A percentile compares a stretch with the other conserved stretches of the same genome.
Conservation (phyloP, 2,888 invertebrate genomes). For the Noctua janthe region DNA sequence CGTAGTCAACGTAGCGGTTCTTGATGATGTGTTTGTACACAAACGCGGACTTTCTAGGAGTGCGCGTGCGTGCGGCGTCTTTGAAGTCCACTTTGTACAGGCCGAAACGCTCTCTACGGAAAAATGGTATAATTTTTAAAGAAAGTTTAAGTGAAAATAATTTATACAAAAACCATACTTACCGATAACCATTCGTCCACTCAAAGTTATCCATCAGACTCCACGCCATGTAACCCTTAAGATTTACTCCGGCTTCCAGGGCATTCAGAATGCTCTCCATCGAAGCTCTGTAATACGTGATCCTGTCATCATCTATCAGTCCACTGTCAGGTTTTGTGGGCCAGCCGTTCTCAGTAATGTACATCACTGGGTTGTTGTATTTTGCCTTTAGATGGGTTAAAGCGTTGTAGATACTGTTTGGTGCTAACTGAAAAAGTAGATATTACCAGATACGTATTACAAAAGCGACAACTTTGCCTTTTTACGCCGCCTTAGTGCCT, state of each 20-base stretch:
- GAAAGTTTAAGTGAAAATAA: not conserved
- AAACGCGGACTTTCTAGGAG: conserved; percentile 91
- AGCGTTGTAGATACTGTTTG: conserved; percentile 90
- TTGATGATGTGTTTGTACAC: conserved; percentile 89
- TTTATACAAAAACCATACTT: not conserved
- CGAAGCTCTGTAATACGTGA: conserved; percentile 83
- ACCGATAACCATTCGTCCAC: conserved; percentile 88
- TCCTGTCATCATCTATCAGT: conserved; percentile 85
- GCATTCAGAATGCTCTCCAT: conserved; percentile 83
- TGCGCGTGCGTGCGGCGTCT: conserved; percentile 91
- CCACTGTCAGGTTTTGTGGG: conserved; percentile 76
- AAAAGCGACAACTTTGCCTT: not conserved
- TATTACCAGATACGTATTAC: not conserved
- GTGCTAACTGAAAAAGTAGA: conserved; percentile 83
- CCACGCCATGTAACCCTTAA: conserved; percentile 91
- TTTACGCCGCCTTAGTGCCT: not conserved
- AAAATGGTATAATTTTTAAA: not conserved
- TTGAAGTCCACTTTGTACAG: conserved; percentile 92
- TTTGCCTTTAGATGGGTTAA: conserved; percentile 86
- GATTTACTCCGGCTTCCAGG: conserved; percentile 79
- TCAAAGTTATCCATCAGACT: conserved; percentile 93
- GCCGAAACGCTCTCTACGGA: conserved; percentile 90
- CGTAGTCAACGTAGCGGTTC: conserved; percentile 79
- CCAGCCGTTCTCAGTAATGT: conserved; percentile 92
- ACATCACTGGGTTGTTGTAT: conserved; percentile 89